Evolutionary conservation across 2,888 invertebrate genomes (phyloP), one percentile per base, ranked within the genome.

Genomic region (Sarcophaga caerulescens): DNA sequence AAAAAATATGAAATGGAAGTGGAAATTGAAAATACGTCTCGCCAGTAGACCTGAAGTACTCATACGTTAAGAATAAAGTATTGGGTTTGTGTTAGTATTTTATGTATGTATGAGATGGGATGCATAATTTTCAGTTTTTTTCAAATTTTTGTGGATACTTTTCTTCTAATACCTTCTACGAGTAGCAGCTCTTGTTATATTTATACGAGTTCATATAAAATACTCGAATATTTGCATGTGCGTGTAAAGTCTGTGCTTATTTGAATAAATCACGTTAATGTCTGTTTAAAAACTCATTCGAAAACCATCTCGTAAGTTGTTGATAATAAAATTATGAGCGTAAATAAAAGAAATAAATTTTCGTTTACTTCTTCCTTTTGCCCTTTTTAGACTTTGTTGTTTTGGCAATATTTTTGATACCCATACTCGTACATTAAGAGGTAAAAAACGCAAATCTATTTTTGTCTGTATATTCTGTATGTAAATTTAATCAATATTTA

Each of bases 231-330:
- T 5, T 14, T 52, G 52, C 52, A 17, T 52, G 35, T 59, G 14
- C 57, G 17, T 4, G 52, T 52, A 52, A 52, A 52, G 35, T 59
- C 44, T 60, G 10, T 21, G 25, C 8, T 17, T 70, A 73, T 76
- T 76, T 62, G 25, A 62, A 70, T 78, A 78, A 78, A 69, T 78
- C 78, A 78, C 62, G 62, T 78, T 78, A 78, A 78, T 70, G 78
- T 70, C 25, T 70, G 14, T 78, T 70, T 78, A 78, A 78, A 75
- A 78, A 77, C 35, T 47, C 60, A 45, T 59, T 45, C 25, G 45
- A 60, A 68, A 77, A 69, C 19, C 47, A 52, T 25, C 62, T 62
- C 60, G 52, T n/a, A 69, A 62, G 68, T 47, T 69, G 25, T 62
- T 77, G 45, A 62, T 77, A 69, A 62, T 25, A 47, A 77, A 62